phyloP scores from a whole-genome alignment of 2,113 vertebrate genomes.

The Edolisoma coerulescens region DNA sequence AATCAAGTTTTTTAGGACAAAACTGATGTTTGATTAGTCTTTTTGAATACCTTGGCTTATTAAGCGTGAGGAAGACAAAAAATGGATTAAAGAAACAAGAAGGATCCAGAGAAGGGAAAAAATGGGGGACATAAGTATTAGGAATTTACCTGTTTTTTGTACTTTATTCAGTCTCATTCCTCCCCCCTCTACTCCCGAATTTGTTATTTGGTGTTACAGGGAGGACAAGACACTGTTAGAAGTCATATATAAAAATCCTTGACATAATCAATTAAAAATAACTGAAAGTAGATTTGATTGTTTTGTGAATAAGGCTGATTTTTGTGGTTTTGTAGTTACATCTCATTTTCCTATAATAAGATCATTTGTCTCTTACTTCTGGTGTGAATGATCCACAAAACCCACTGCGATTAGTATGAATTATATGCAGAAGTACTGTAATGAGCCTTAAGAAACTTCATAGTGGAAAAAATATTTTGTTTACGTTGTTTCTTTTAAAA shows the following conservation, averaged over 20 bases:
- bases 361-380: neutral
- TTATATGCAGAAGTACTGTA: neutral
- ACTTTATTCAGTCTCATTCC: neutral
- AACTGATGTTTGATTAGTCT: neutral
- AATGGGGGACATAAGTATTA: neutral
- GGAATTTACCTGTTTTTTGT: neutral
- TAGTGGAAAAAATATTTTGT: neutral
- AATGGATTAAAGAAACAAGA: neutral
- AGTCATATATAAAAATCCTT: neutral
- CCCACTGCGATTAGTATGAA: neutral
- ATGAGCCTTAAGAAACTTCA: neutral
- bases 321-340: neutral
- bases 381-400: neutral
- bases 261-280: neutral
- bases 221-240: neutral
- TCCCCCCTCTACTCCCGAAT: rapidly evolving
- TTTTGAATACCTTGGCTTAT: neutral
- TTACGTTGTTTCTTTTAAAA: neutral
- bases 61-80: neutral
- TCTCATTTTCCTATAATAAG: neutral
- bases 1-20: neutral
- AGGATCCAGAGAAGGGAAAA: neutral
- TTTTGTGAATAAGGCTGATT: neutral
- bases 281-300: neutral
- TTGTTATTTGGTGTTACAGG: neutral